These are phyloP conservation scores for Hydrochoerus hydrochaeris DNA, from an alignment of 2,113 vertebrate species.

Conservation along the genomic window DNA sequence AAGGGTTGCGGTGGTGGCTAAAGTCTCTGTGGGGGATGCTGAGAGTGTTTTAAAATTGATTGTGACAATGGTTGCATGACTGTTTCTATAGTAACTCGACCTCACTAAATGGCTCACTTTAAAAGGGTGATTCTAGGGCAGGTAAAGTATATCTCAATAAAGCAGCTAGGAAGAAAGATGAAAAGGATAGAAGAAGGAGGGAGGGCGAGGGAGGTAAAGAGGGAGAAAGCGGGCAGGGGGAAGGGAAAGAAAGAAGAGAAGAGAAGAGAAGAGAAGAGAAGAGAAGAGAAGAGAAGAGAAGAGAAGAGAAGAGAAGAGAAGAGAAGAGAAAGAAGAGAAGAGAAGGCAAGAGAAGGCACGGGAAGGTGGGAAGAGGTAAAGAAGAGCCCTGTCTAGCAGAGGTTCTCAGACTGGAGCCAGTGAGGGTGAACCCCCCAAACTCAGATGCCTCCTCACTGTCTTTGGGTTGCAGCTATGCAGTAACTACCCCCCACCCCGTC, in stretches of 20 bases:
- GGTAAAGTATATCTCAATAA: neutral
- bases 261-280: neutral
- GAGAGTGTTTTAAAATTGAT: neutral
- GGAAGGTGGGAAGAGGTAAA: accelerated
- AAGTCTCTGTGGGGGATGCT: neutral
- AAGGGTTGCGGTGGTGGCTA: neutral
- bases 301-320: no score
- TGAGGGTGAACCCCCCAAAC: accelerated
- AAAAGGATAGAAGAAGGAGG: neutral
- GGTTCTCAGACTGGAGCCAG: neutral
- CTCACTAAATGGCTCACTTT: neutral
- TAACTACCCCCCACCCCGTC: neutral
- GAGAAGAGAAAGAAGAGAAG: accelerated
- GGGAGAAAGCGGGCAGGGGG: no score
- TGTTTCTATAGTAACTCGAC: neutral
- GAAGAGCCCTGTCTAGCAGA: neutral
- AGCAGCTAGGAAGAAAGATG: neutral
- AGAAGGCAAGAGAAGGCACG: neutral
- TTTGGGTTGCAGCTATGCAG: accelerated
- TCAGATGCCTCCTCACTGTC: neutral
- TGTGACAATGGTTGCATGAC: no score
- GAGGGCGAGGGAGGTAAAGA: neutral
- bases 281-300: no score
- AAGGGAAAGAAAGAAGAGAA: accelerated
- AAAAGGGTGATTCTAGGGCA: neutral